These are phyloP conservation scores for Malacoctenus gilli DNA, from an alignment of 2,797 vertebrate genomes.

Conservation along the genomic window DNA sequence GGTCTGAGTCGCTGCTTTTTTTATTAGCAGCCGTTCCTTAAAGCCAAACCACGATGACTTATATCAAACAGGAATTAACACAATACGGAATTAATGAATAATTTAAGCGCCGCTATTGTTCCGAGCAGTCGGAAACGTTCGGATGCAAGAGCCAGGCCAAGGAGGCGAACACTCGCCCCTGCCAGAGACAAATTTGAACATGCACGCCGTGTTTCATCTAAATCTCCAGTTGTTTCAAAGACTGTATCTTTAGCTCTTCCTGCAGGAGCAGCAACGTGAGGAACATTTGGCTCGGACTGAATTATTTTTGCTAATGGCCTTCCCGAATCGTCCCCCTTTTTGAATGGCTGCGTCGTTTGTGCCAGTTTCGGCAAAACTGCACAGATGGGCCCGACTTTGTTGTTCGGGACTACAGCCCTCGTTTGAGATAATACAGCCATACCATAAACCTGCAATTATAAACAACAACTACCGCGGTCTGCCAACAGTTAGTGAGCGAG, in stretches of 20 bases:
- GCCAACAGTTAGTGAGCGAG: constrained; percentile 4
- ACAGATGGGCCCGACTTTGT: constrained; percentile 64
- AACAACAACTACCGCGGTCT: constrained; percentile 26
- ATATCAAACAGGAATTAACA: neutral
- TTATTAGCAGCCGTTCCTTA: neutral
- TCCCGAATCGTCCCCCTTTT: neutral
- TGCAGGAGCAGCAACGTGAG: constrained; percentile 2
- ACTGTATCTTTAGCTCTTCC: constrained; percentile 9
- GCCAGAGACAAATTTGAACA: constrained; percentile 35
- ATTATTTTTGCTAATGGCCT: constrained; percentile 30
- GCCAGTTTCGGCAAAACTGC: constrained; percentile 42
- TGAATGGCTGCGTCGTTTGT: constrained; percentile 30
- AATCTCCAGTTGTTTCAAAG: constrained; percentile 15
- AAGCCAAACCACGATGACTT: constrained; percentile 3
- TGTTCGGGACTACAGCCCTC: constrained; percentile 30
- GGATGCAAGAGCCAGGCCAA: constrained; percentile 31
- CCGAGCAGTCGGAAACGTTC: constrained; percentile 11
- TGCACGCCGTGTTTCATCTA: constrained; percentile 6
- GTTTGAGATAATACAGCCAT: constrained; percentile 38
- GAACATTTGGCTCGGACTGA: constrained; percentile 37
- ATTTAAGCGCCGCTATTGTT: constrained; percentile 16
- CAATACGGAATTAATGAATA: constrained; percentile 14
- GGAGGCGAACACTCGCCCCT: constrained; percentile 15
- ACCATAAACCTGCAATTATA: constrained; percentile 55
- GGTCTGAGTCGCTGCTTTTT: neutral